These are phyloP conservation scores for Caenorhabditis panamensis DNA, from an alignment of 2,888 invertebrate genomes.

Conservation along the genomic window DNA sequence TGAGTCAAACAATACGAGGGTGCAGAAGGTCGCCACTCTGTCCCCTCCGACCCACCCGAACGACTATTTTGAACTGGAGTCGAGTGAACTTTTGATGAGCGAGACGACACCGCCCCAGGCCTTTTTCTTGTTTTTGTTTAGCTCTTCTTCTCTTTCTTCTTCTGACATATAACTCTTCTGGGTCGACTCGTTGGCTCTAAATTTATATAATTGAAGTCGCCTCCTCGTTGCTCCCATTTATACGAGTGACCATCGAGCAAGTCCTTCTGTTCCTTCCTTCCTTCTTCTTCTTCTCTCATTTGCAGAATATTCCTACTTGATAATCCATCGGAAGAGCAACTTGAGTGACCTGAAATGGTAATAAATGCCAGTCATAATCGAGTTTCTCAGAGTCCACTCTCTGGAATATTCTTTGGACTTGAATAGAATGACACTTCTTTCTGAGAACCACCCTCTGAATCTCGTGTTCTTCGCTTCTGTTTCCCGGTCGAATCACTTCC, in stretches of 20 bases:
- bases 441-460: slow-evolving; percentile 7
- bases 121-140: slow-evolving; percentile 44
- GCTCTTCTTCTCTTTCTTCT: slow-evolving; percentile 5
- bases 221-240: neutral
- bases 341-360: neutral
- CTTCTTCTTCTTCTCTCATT: slow-evolving; percentile 11
- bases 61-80: slow-evolving; percentile 21
- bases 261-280: slow-evolving; percentile 16
- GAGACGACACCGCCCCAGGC: neutral
- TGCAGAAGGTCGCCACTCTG: slow-evolving; percentile 39
- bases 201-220: slow-evolving; percentile 41
- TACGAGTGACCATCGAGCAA: neutral
- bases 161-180: slow-evolving; percentile 24
- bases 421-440: neutral
- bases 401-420: slow-evolving; percentile 10
- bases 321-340: neutral
- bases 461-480: neutral
- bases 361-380: neutral
- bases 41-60: neutral
- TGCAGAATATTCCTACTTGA: slow-evolving; percentile 12
- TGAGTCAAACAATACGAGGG: slow-evolving; percentile 54
- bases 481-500: slow-evolving; percentile 20
- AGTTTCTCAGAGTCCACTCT: neutral
- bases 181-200: slow-evolving; percentile 10
- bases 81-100: slow-evolving; percentile 19